phyloP scores from a whole-genome alignment of 2,113 vertebrate genomes.

The Chiloscyllium plagiosum region DNA sequence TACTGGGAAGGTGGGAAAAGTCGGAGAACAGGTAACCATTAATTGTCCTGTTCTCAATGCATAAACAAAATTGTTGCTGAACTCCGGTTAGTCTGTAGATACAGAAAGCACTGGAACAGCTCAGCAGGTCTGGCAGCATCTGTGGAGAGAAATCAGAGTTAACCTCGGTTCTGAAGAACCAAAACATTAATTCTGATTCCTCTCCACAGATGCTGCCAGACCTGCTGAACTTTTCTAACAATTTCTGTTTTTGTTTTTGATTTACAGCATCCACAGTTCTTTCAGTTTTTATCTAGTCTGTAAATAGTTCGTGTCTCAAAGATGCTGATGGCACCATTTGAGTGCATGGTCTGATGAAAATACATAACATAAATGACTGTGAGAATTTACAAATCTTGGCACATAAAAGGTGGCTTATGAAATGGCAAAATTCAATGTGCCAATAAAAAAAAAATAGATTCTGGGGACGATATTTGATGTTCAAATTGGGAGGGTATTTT shows the following conservation, averaged over 20 bases:
- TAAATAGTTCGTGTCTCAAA: neutral
- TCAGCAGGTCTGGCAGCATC: no score
- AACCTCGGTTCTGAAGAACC: no score
- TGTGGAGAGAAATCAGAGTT: no score
- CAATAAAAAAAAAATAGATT: neutral
- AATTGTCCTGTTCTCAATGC: neutral
- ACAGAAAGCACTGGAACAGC: no score
- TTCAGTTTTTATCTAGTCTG: no score
- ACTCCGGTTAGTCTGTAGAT: neutral
- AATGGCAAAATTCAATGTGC: neutral
- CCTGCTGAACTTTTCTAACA: no score
- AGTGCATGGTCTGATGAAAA: neutral
- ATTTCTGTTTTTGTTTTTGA: no score
- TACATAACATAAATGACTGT: neutral
- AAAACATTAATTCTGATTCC: no score
- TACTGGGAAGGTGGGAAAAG: slow-evolving; percentile 68
- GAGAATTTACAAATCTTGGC: neutral
- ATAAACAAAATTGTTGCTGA: neutral
- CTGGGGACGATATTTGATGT: neutral
- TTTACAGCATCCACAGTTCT: no score
- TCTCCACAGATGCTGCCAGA: no score
- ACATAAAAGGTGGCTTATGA: neutral
- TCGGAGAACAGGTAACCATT: slow-evolving; percentile 79
- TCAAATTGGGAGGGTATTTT: neutral
- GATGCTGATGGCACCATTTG: neutral